Conservation (phyloP, 2,113 vertebrate genomes). For the Crotalus helleri region DNA sequence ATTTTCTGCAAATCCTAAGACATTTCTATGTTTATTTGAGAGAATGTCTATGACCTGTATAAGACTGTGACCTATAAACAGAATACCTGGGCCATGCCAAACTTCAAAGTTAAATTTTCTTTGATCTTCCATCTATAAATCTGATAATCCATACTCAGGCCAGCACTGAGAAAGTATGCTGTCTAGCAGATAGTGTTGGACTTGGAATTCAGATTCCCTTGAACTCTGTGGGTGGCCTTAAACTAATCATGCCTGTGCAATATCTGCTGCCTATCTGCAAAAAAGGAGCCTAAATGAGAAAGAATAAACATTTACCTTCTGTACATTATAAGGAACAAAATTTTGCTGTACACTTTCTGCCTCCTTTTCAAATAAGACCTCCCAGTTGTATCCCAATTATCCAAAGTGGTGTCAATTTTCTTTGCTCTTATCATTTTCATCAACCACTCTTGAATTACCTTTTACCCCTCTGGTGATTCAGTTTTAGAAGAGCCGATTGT, state of each 20-base stretch:
- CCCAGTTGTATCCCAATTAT: neutral
- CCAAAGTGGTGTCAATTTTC: neutral
- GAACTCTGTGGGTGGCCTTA: constrained; percentile 29
- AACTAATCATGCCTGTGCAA: neutral
- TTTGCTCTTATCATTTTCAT: neutral
- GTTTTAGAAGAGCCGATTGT: neutral
- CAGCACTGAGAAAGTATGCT: neutral
- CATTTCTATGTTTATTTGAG: neutral
- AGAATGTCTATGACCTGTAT: neutral
- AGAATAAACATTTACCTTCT: neutral
- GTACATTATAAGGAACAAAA: neutral
- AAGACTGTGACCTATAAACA: neutral
- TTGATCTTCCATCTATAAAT: constrained; percentile 19
- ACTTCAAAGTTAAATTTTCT: constrained; percentile 11
- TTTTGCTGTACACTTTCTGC: neutral
- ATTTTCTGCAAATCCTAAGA: neutral
- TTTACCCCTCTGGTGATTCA: neutral
- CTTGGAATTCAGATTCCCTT: constrained; percentile 18
- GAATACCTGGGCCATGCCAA: neutral
- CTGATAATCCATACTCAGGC: neutral
- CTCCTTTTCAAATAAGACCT: neutral
- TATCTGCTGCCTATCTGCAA: neutral
- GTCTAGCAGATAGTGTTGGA: constrained; percentile 15
- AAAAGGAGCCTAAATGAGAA: neutral
- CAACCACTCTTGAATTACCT: neutral